A percentile compares a stretch with the other conserved stretches of the same genome.
Conservation (phyloP, 2,797 vertebrate species). For the Podargus strigoides region DNA sequence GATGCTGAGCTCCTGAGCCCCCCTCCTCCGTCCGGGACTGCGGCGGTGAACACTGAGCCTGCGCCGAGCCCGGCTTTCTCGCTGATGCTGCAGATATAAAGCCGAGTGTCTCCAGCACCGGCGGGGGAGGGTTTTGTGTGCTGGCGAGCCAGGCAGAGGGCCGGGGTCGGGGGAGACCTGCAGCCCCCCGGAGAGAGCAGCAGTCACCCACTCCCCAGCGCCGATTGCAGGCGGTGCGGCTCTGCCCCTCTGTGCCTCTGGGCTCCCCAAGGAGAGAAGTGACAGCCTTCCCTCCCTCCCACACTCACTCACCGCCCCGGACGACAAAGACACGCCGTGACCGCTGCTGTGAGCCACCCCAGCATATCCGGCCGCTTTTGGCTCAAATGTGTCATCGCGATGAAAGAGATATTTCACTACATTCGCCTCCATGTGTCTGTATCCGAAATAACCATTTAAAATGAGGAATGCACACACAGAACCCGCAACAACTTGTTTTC, state of each 20-base stretch:
- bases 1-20: slow-evolving; percentile 50
- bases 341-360: neutral
- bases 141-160: neutral
- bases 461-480: neutral
- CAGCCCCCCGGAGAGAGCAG: neutral
- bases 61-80: slow-evolving; percentile 70
- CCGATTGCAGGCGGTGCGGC: neutral
- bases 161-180: neutral
- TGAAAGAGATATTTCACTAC: neutral
- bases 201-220: neutral
- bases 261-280: neutral
- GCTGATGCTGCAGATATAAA: slow-evolving; percentile 80
- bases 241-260: neutral
- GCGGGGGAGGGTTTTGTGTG: neutral
- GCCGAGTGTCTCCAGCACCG: neutral
- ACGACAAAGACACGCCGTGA: slow-evolving; percentile 14
- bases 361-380: neutral
- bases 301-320: neutral
- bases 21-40: slow-evolving; percentile 71
- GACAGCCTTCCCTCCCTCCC: slow-evolving; percentile 30
- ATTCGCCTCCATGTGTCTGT: neutral
- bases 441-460: neutral
- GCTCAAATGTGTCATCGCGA: neutral
- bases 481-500: slow-evolving; percentile 7
- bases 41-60: slow-evolving; percentile 75